Evolutionary conservation across 2,888 invertebrate genomes (phyloP).

Genomic region (Laspeyria flexula): DNA sequence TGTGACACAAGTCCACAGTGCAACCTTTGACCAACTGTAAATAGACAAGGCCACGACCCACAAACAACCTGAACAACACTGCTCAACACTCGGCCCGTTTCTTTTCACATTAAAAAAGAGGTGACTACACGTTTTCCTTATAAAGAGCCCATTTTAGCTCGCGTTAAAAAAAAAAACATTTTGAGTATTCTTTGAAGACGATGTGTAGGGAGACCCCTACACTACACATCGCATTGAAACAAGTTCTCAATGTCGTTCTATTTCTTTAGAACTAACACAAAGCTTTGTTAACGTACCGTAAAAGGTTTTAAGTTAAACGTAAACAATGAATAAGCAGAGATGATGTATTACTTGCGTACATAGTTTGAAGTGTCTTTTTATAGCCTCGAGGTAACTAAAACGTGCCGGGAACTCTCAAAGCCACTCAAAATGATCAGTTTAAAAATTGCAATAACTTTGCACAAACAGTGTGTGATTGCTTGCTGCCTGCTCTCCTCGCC

Average conservation of each 20-base stretch:
- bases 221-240: slow-evolving; percentile 27
- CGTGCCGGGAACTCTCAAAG: slow-evolving; percentile 6
- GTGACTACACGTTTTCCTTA: slow-evolving; percentile 64
- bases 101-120: slow-evolving; percentile 67
- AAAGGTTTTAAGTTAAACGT: slow-evolving; percentile 38
- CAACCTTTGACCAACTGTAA: slow-evolving; percentile 54
- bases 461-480: slow-evolving; percentile 8
- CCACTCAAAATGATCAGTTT: slow-evolving; percentile 5
- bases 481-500: neutral
- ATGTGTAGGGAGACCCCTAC: no score
- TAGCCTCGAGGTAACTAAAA: slow-evolving; percentile 10
- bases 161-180: slow-evolving; percentile 58
- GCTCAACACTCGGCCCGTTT: slow-evolving; percentile 58
- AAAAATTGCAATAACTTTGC: slow-evolving; percentile 11
- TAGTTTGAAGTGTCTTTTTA: slow-evolving; percentile 23
- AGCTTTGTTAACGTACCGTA: slow-evolving; percentile 37
- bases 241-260: slow-evolving; percentile 37
- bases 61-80: slow-evolving; percentile 52
- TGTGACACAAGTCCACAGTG: slow-evolving; percentile 31
- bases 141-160: slow-evolving; percentile 36
- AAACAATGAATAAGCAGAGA: slow-evolving; percentile 35
- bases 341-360: slow-evolving; percentile 28
- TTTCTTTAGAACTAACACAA: slow-evolving; percentile 32
- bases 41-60: slow-evolving; percentile 63
- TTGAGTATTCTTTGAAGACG: slow-evolving; percentile 48